These are phyloP conservation scores for Stenotaenia linearis DNA, from an alignment of 2,888 invertebrate species.

Conservation along the genomic window DNA sequence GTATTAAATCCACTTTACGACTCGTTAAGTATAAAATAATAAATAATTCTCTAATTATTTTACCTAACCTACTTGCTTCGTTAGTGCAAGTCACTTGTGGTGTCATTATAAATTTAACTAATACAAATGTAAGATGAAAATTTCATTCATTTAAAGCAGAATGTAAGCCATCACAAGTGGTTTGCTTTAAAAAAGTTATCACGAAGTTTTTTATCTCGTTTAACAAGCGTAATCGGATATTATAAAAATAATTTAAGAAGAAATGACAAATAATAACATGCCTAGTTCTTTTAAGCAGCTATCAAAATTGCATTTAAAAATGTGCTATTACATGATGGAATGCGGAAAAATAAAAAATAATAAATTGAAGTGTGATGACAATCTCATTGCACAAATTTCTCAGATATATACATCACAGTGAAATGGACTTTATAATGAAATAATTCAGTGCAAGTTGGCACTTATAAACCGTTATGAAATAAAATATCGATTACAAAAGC, in stretches of 20 bases:
- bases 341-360: not conserved
- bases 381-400: conserved; percentile 11
- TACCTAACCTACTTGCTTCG: not conserved
- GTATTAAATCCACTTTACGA: not conserved
- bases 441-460: conserved; percentile 7
- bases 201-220: not conserved
- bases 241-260: not conserved
- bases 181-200: conserved; percentile 9
- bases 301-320: not conserved
- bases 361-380: not conserved
- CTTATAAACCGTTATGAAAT: not conserved
- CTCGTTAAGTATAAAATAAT: not conserved
- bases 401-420: not conserved
- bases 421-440: not conserved
- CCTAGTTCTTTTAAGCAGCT: not conserved
- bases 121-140: not conserved
- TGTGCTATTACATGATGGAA: not conserved
- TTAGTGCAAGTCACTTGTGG: conserved; percentile 14
- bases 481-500: not conserved
- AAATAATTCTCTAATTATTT: not conserved
- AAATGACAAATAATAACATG: not conserved
- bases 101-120: conserved; percentile 5
- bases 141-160: not conserved
- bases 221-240: not conserved
- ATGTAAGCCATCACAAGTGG: conserved; percentile 19